Conservation (phyloP, 2,113 vertebrate genomes). For the Tinamus guttatus region DNA sequence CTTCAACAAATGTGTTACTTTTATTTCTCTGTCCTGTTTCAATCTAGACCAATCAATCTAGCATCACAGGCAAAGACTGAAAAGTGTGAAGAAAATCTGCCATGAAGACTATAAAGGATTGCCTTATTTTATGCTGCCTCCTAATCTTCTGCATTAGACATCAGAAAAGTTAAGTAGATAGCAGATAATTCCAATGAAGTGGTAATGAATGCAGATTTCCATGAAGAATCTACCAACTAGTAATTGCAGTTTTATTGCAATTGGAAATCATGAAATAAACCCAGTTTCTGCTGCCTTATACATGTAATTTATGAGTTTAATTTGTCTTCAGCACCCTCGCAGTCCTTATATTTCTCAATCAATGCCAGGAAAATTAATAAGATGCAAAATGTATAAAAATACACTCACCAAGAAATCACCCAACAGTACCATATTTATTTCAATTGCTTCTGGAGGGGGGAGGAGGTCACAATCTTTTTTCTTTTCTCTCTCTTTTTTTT, state of each 20-base stretch:
- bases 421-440: conserved; percentile 82
- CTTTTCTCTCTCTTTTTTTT: neutral
- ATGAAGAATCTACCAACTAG: conserved; percentile 74
- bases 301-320: conserved; percentile 84
- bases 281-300: conserved; percentile 73
- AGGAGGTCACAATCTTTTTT: conserved; percentile 74
- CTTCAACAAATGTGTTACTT: conserved; percentile 53
- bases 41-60: conserved; percentile 42
- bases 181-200: conserved; percentile 76
- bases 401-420: conserved; percentile 66
- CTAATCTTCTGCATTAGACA: conserved; percentile 11
- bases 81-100: conserved; percentile 27
- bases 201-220: conserved; percentile 76
- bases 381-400: conserved; percentile 80
- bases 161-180: conserved; percentile 63
- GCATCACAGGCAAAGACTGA: conserved; percentile 36
- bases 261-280: conserved; percentile 78
- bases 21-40: conserved; percentile 52
- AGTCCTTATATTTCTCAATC: conserved; percentile 79
- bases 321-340: conserved; percentile 78
- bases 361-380: conserved; percentile 84
- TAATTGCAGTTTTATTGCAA: conserved; percentile 79
- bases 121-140: conserved; percentile 45
- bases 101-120: conserved; percentile 9
- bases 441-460: conserved; percentile 77